A percentile compares a stretch with the other conserved stretches of the same genome.
Conservation (phyloP, 2,888 invertebrate genomes). For the Morpho achilles region DNA sequence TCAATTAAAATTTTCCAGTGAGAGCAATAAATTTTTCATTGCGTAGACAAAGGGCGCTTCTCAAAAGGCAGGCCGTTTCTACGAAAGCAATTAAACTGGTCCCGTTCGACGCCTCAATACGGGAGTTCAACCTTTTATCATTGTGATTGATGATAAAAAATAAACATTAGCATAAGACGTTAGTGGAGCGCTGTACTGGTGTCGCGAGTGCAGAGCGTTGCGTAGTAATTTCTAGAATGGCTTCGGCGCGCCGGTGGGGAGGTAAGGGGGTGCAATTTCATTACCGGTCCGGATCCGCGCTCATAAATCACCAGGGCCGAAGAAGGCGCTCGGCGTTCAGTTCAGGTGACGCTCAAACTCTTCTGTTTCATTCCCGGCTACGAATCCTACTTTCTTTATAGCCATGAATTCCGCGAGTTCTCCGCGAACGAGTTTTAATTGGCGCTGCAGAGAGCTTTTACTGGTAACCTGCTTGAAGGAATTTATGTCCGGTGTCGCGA, state of each 20-base stretch:
- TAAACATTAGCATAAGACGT: constrained; percentile 57
- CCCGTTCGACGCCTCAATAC: constrained; percentile 33
- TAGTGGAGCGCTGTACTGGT: constrained; percentile 37
- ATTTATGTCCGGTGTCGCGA: constrained; percentile 31
- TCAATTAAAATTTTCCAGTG: constrained; percentile 62
- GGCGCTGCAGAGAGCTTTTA: constrained; percentile 51
- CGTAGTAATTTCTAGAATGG: constrained; percentile 78
- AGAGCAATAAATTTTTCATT: constrained; percentile 66
- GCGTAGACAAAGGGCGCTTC: constrained; percentile 49
- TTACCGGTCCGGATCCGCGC: constrained; percentile 78
- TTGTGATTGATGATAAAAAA: constrained; percentile 50
- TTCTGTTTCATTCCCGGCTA: constrained; percentile 60
- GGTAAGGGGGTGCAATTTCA: constrained; percentile 77
- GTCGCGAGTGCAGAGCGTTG: constrained; percentile 64
- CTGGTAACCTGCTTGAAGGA: constrained; percentile 43
- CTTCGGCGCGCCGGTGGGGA: constrained; percentile 52
- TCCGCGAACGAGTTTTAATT: constrained; percentile 62
- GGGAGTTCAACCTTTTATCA: constrained; percentile 27
- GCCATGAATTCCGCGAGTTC: constrained; percentile 65
- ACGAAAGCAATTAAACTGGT: constrained; percentile 42
- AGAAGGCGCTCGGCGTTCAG: constrained; percentile 70
- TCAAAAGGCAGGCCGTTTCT: constrained; percentile 37
- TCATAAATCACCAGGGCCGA: constrained; percentile 80
- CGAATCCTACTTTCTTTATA: constrained; percentile 72
- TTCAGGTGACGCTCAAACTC: constrained; percentile 78